Conservation (phyloP, 2,888 invertebrate genomes). For the Sabatieria punctata region DNA sequence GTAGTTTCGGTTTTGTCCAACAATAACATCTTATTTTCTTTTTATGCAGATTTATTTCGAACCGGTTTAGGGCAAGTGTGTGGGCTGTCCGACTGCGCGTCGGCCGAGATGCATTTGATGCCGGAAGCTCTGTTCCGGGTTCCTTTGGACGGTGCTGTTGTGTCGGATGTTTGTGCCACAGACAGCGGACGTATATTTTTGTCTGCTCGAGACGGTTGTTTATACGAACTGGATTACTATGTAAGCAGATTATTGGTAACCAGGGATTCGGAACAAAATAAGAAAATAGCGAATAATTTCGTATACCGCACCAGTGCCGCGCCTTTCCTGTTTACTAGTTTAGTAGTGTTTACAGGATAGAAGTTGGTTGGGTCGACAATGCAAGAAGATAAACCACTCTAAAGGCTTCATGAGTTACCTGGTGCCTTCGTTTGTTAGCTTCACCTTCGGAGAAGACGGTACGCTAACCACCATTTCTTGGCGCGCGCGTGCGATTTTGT, state of each 20-base stretch:
- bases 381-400: slow-evolving; percentile 84
- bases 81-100: too few relatives aligned
- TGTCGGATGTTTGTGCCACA: slow-evolving; percentile 50
- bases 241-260: slow-evolving; percentile 35
- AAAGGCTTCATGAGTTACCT: slow-evolving; percentile 67
- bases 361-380: slow-evolving; percentile 86
- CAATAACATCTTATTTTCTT: too few relatives aligned
- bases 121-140: slow-evolving; percentile 58
- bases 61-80: too few relatives aligned
- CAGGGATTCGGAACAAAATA: too few relatives aligned
- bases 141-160: slow-evolving; percentile 19
- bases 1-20: neutral
- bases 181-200: slow-evolving; percentile 73
- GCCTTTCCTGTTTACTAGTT: too few relatives aligned
- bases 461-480: too few relatives aligned
- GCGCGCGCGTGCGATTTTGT: too few relatives aligned
- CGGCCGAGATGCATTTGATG: slow-evolving; percentile 64
- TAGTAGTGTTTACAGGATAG: slow-evolving; percentile 21
- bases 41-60: too few relatives aligned
- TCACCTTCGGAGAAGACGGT: slow-evolving; percentile 53
- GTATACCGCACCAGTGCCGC: too few relatives aligned
- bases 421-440: slow-evolving; percentile 70
- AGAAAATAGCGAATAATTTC: too few relatives aligned
- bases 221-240: slow-evolving; percentile 87
- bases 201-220: slow-evolving; percentile 77